Conservation (phyloP, 37 sponge, comb jelly and placozoan species). For the Cladorhizidae sp. region DNA sequence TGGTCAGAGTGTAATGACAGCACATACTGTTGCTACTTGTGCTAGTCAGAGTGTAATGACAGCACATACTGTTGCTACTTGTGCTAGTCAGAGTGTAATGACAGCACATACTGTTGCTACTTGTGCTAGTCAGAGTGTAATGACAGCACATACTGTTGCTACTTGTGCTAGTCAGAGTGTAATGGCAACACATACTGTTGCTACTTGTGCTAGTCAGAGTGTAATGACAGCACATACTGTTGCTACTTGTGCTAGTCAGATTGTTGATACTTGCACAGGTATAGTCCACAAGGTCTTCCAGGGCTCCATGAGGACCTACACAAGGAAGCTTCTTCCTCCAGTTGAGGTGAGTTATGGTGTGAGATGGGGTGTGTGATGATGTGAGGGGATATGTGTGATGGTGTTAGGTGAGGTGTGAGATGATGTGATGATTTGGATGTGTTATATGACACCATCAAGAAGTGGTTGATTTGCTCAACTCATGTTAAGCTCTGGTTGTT, state of each 20-base stretch:
- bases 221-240: neutral
- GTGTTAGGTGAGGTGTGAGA: too few species aligned
- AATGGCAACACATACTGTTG: neutral
- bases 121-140: neutral
- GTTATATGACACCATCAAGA: too few species aligned
- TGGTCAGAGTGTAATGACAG: neutral
- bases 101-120: neutral
- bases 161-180: neutral
- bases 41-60: neutral
- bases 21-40: neutral
- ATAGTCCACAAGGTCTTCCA: constrained; percentile 61
- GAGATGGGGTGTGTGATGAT: neutral
- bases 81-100: neutral
- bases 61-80: neutral
- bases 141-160: neutral
- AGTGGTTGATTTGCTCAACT: too few species aligned
- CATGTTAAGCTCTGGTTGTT: too few species aligned
- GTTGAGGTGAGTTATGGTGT: constrained; percentile 25
- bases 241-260: neutral
- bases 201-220: neutral
- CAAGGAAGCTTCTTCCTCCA: constrained; percentile 74
- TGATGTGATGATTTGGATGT: too few species aligned
- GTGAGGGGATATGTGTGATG: too few species aligned
- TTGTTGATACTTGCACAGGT: constrained; percentile 17
- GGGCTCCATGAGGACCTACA: constrained; percentile 80